These are phyloP conservation scores for Rafetus swinhoei DNA, from an alignment of 2,113 vertebrate species.

Conservation along the genomic window DNA sequence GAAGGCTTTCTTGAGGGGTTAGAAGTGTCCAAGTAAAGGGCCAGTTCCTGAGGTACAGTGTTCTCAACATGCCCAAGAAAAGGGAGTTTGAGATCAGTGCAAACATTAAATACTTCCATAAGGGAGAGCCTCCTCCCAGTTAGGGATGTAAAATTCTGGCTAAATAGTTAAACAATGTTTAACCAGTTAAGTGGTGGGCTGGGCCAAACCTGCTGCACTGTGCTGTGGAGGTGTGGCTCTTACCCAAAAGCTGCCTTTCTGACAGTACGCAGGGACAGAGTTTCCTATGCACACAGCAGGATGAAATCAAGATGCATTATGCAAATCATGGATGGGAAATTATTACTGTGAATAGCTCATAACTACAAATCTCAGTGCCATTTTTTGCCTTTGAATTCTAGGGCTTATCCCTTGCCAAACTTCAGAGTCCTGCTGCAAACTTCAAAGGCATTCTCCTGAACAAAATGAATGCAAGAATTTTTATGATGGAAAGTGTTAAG, in stretches of 20 bases:
- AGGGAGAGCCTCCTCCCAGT: background rate
- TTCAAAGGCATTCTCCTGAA: background rate
- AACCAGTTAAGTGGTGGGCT: too few relatives aligned
- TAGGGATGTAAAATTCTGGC: too few relatives aligned
- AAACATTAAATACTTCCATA: background rate
- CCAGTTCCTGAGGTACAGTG: fast-evolving
- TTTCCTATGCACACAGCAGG: background rate
- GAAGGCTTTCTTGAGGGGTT: background rate
- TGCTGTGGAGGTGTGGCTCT: background rate
- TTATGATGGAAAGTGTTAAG: background rate
- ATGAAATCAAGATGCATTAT: background rate
- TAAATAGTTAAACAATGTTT: too few relatives aligned
- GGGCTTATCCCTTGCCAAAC: background rate
- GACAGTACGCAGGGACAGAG: background rate
- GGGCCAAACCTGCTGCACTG: too few relatives aligned
- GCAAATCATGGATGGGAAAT: background rate
- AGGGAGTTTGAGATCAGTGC: background rate
- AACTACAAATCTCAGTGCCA: background rate
- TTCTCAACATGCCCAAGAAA: background rate
- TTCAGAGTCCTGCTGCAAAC: background rate
- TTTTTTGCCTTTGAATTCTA: background rate
- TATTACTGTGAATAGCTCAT: background rate
- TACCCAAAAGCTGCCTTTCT: background rate
- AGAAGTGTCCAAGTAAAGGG: fast-evolving
- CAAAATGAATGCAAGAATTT: background rate